Percentiles rank a stretch among this genome's conserved stretches.
Evolutionary conservation across 2,797 vertebrate genomes (phyloP).

Genomic region (Sphaeramia orbicularis): DNA sequence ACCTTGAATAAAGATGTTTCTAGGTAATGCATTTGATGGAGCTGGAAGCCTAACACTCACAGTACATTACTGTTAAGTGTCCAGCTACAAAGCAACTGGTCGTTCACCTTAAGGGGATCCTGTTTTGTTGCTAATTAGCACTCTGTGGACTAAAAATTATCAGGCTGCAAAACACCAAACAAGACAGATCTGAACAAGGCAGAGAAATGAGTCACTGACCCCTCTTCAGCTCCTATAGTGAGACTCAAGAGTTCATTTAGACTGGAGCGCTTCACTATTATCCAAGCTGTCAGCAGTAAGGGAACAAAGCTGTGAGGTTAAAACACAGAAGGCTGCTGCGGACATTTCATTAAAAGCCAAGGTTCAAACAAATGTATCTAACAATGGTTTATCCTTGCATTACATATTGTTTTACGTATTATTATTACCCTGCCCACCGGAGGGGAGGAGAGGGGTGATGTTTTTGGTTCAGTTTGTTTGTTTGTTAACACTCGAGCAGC

Average conservation of each 20-base stretch:
- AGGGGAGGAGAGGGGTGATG: too few species aligned
- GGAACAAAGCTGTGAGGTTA: constrained; percentile 24
- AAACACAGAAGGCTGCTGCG: background rate
- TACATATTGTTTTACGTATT: background rate
- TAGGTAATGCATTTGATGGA: constrained; percentile 66
- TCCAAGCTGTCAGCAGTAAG: constrained; percentile 25
- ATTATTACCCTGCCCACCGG: too few species aligned
- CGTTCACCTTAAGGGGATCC: constrained; percentile 25
- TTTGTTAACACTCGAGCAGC: too few species aligned
- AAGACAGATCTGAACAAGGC: constrained; percentile 38
- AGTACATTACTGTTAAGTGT: constrained; percentile 43
- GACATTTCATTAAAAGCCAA: constrained; percentile 11
- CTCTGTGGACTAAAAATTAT: constrained; percentile 66
- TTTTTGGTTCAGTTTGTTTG: too few species aligned
- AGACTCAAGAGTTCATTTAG: constrained; percentile 37
- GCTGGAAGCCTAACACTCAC: constrained; percentile 52
- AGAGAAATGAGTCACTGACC: constrained; percentile 6
- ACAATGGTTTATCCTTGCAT: background rate
- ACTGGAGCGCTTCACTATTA: constrained; percentile 28
- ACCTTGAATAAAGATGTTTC: constrained; percentile 48
- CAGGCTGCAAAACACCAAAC: constrained; percentile 55
- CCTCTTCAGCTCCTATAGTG: constrained; percentile 13
- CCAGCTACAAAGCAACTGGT: constrained; percentile 62
- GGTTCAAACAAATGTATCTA: background rate
- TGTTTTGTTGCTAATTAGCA: constrained; percentile 63